Evolutionary conservation across 2,797 vertebrate species (phyloP).

Genomic region (Erpetoichthys calabaricus): DNA sequence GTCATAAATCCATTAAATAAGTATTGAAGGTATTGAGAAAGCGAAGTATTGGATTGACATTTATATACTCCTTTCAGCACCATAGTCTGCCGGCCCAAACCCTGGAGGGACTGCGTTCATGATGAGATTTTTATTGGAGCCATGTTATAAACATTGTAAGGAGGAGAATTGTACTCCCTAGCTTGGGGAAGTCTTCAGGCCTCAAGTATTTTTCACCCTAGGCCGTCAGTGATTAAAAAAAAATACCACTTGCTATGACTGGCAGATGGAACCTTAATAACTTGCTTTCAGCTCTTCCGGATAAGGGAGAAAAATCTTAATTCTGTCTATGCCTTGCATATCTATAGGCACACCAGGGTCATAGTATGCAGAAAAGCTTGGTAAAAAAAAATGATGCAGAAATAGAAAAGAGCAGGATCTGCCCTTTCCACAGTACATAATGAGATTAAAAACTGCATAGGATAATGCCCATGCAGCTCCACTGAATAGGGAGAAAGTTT

Average conservation of each 20-base stretch:
- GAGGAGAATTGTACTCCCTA: background rate
- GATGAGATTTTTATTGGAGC: conserved; percentile 8
- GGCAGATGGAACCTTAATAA: background rate
- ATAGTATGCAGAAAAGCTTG: too few relatives aligned
- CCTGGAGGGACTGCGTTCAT: conserved; percentile 7
- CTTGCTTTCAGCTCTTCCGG: background rate
- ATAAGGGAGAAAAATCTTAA: too few relatives aligned
- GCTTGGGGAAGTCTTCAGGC: background rate
- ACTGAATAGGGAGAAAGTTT: too few relatives aligned
- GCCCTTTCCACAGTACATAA: too few relatives aligned
- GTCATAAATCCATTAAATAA: background rate
- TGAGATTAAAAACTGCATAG: too few relatives aligned
- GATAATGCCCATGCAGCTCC: too few relatives aligned
- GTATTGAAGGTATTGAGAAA: background rate
- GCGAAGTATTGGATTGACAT: conserved; percentile 8
- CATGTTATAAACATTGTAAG: conserved; percentile 6
- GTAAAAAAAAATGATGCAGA: too few relatives aligned
- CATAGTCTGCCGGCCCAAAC: background rate
- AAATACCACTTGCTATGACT: background rate
- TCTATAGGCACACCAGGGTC: too few relatives aligned
- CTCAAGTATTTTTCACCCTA: background rate
- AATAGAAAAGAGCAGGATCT: too few relatives aligned
- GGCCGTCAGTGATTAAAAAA: background rate
- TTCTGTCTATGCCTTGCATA: too few relatives aligned
- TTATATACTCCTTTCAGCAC: conserved; percentile 2